Percentiles rank a stretch among this genome's conserved stretches.
Evolutionary conservation across 2,113 vertebrate genomes (phyloP).

Genomic region (Poeciliopsis turrubarensis): DNA sequence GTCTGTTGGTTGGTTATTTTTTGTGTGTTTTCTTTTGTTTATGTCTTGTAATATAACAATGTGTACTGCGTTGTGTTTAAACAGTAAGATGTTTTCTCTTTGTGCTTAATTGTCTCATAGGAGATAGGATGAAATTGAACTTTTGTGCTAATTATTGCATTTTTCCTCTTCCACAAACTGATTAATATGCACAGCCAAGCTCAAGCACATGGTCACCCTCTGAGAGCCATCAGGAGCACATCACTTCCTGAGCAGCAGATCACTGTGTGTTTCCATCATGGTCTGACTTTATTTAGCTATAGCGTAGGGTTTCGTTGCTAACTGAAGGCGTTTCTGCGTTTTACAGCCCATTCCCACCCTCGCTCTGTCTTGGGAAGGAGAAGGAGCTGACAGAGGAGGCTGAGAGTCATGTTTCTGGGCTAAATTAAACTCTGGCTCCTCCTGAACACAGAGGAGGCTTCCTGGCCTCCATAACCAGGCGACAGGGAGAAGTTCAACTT

Average conservation of each 20-base stretch:
- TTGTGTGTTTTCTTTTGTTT: background rate
- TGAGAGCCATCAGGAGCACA: no score
- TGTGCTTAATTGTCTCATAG: no score
- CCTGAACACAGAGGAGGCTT: constrained; percentile 35
- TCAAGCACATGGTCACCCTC: no score
- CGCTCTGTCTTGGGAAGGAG: constrained; percentile 16
- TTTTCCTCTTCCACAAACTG: no score
- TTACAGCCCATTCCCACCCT: constrained; percentile 9
- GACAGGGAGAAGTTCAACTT: background rate
- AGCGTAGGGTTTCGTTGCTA: background rate
- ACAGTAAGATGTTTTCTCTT: no score
- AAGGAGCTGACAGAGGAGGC: constrained; percentile 57
- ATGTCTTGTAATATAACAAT: no score
- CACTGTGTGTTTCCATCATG: background rate
- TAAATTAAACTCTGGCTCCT: constrained; percentile 68
- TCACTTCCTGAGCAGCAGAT: background rate
- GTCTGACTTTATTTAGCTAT: background rate
- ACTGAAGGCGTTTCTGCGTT: constrained; percentile 16
- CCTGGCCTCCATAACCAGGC: constrained; percentile 42
- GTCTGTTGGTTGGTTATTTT: background rate
- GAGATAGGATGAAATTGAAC: no score
- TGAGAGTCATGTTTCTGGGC: constrained; percentile 65
- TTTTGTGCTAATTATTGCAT: no score
- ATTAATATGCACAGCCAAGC: no score
- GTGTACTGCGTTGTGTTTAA: no score